Conservation (phyloP, 2,797 vertebrate genomes). For the Linurgus olivaceus region DNA sequence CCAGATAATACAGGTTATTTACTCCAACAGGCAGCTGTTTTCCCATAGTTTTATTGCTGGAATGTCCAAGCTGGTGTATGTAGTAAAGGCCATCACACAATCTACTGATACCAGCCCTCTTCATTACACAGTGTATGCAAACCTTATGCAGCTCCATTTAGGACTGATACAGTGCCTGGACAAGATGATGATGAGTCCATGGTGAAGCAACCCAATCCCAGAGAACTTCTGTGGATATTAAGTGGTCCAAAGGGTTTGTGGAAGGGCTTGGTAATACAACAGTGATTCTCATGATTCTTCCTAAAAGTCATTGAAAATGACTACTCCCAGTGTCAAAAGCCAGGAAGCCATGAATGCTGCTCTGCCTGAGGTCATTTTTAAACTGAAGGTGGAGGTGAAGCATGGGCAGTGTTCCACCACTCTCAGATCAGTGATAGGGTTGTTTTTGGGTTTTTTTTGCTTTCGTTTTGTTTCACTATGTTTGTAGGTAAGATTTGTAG, state of each 20-base stretch:
- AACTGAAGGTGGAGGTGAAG: neutral
- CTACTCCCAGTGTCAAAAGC: neutral
- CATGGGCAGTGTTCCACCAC: neutral
- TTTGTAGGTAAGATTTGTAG: neutral
- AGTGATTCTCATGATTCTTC: neutral
- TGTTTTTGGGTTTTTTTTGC: neutral
- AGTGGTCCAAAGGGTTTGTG: neutral
- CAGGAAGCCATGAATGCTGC: neutral
- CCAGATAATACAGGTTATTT: neutral
- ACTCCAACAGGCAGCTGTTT: neutral
- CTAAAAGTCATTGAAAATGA: neutral
- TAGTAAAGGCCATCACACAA: rapidly evolving
- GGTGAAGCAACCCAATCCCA: neutral
- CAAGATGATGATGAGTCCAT: neutral
- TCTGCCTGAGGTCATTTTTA: neutral
- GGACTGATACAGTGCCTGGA: neutral
- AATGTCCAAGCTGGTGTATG: neutral
- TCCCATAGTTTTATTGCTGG: neutral
- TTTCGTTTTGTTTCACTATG: neutral
- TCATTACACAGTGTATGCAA: neutral
- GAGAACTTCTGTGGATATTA: neutral
- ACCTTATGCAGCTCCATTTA: neutral
- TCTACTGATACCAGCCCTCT: neutral
- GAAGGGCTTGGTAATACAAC: neutral
- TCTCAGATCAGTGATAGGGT: neutral